Conservation (phyloP, 2,113 vertebrate species). For the Rhynchomys soricoides region DNA sequence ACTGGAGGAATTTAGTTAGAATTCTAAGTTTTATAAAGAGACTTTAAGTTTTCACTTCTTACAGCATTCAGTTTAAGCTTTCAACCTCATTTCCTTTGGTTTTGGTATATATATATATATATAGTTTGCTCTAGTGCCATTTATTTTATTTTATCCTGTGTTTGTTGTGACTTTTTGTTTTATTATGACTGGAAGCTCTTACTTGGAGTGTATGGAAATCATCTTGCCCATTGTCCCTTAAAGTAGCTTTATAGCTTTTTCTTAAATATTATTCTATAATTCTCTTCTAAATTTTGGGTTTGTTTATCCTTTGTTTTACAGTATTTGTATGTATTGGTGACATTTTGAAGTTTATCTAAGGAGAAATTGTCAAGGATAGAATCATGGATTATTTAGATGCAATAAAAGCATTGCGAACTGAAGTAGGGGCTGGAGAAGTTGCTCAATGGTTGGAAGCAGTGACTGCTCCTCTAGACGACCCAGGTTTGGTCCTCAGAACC, state of each 20-base stretch:
- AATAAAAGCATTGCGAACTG: neutral
- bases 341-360: neutral
- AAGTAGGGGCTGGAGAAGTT: neutral
- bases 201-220: neutral
- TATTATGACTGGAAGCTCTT: neutral
- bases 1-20: neutral
- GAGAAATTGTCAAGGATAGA: neutral
- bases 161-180: neutral
- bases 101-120: neutral
- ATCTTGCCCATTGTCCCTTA: neutral
- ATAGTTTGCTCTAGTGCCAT: neutral
- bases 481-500: neutral
- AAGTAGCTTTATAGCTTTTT: neutral
- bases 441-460: neutral
- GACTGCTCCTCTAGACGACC: neutral
- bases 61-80: constrained; percentile 7
- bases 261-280: neutral
- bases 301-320: neutral
- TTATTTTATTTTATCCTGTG: neutral
- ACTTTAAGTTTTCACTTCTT: neutral
- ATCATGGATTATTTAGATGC: neutral
- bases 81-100: neutral
- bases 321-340: neutral
- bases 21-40: constrained; percentile 9
- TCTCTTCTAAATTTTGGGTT: neutral